These are phyloP conservation scores for Thermophis baileyi DNA, from an alignment of 2,113 vertebrate species.

Conservation along the genomic window DNA sequence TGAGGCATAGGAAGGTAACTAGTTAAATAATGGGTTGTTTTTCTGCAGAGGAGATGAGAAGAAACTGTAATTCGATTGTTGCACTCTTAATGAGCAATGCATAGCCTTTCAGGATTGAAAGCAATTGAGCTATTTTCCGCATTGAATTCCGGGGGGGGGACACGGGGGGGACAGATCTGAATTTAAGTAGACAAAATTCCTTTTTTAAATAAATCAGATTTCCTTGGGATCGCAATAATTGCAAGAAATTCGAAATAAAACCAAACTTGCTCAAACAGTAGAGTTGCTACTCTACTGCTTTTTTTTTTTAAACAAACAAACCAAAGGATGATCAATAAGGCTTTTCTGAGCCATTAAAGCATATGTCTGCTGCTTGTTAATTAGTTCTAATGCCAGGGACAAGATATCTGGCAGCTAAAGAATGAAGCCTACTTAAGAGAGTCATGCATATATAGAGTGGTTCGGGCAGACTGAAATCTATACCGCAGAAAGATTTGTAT, in stretches of 20 bases:
- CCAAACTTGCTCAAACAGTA: not conserved
- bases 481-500: slow-evolving; percentile 4
- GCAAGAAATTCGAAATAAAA: not conserved
- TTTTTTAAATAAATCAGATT: not conserved
- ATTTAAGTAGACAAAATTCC: rapidly evolving
- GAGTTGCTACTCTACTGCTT: not conserved
- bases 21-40: not conserved
- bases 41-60: not conserved
- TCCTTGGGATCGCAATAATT: rapidly evolving
- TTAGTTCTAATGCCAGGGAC: not conserved
- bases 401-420: slow-evolving; percentile 15
- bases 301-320: too few species aligned
- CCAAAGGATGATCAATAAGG: not conserved
- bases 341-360: slow-evolving; percentile 18
- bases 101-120: slow-evolving; percentile 1
- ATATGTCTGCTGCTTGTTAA: not conserved
- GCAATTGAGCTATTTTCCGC: not conserved
- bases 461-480: not conserved
- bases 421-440: slow-evolving; percentile 16
- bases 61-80: not conserved
- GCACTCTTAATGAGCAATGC: not conserved
- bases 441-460: not conserved
- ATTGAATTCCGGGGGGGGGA: not conserved
- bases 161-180: not conserved
- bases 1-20: not conserved